Percentiles rank a stretch among this genome's conserved stretches.
phyloP scores from a whole-genome alignment of 2,113 vertebrate genomes.

The Pagrus major region DNA sequence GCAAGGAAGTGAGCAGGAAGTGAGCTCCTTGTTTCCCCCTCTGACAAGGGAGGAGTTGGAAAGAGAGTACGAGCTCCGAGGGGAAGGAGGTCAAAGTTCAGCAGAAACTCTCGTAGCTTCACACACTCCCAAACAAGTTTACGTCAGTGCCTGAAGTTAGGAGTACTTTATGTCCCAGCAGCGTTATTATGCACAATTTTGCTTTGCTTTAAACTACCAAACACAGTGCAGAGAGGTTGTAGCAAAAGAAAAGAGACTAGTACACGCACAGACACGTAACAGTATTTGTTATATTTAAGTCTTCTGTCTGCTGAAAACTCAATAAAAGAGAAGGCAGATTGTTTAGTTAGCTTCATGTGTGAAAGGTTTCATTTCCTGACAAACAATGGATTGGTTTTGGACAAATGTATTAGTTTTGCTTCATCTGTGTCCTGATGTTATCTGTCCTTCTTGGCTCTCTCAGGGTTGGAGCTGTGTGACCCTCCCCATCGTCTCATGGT shows the following conservation, averaged over 20 bases:
- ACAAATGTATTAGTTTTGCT: constrained; percentile 8
- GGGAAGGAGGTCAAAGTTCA: constrained; percentile 43
- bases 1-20: constrained; percentile 60
- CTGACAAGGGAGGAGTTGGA: constrained; percentile 1
- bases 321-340: not conserved
- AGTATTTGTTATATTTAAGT: not conserved
- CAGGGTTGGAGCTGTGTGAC: constrained; percentile 92
- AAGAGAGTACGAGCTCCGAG: not conserved
- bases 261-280: too few species aligned
- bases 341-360: not conserved
- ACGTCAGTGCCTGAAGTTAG: not conserved
- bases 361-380: not conserved
- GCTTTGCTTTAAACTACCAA: not conserved
- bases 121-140: constrained; percentile 10
- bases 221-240: not conserved
- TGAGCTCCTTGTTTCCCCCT: constrained; percentile 4
- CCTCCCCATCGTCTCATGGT: constrained; percentile 86
- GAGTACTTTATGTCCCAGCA: not conserved
- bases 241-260: not conserved
- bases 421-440: constrained; percentile 9
- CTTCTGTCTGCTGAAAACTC: not conserved
- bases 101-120: constrained; percentile 3
- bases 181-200: not conserved
- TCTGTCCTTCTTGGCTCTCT: not conserved
- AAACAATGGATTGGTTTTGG: constrained; percentile 16